Evolutionary conservation across 92 coral and sea anemone species (phyloP).

Genomic region (Umimayanthus kanabou): DNA sequence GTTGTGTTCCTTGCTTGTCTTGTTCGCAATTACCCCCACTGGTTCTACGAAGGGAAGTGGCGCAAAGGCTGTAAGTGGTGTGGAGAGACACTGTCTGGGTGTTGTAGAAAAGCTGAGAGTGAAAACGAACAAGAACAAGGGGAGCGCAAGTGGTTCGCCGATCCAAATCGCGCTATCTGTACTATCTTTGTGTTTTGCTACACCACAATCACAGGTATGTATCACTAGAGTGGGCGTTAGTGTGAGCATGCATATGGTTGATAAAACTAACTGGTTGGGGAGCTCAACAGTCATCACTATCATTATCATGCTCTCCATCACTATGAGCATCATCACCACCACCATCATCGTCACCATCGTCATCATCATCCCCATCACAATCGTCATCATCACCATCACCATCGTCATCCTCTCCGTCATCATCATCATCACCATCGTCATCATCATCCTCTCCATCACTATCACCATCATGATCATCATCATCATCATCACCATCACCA

Average conservation of each 20-base stretch:
- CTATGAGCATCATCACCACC: no score
- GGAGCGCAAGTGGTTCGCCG: conserved; percentile 60
- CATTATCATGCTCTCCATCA: no score
- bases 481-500: no score
- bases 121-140: background rate
- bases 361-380: no score
- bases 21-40: conserved; percentile 60
- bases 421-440: no score
- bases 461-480: no score
- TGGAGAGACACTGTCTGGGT: background rate
- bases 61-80: conserved; percentile 15
- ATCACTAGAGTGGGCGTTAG: background rate
- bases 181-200: conserved; percentile 92
- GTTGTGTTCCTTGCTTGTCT: conserved; percentile 60
- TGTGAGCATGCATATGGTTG: background rate
- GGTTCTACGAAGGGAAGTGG: conserved; percentile 54
- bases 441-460: no score
- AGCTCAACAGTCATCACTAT: no score
- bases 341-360: no score
- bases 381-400: no score
- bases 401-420: no score
- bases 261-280: no score
- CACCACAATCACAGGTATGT: conserved; percentile 68
- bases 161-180: conserved; percentile 89
- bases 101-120: background rate